Percentiles rank a stretch among this genome's conserved stretches.
Evolutionary conservation across 2,888 invertebrate species (phyloP).

Genomic region (Coecobrya sp.): DNA sequence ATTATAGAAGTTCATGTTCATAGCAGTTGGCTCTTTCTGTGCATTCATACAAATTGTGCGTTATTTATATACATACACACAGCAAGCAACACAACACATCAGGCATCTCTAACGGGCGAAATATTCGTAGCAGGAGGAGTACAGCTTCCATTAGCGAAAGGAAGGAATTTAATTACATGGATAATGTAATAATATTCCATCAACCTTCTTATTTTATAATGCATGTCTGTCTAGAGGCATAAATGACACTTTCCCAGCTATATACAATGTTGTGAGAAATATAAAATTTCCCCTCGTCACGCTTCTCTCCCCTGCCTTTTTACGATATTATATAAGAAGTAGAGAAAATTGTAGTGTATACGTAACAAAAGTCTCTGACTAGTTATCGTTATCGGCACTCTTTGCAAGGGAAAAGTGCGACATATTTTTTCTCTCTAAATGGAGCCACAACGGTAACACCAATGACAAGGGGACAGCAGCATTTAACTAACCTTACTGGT

Average conservation of each 20-base stretch:
- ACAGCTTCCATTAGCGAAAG: constrained; percentile 50
- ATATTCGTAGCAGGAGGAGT: constrained; percentile 12
- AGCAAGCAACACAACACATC: background rate
- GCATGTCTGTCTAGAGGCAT: background rate
- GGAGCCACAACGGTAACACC: no score
- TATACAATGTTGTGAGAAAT: background rate
- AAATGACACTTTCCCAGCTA: constrained; percentile 12
- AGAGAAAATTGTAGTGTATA: no score
- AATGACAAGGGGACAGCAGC: background rate
- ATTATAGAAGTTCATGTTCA: background rate
- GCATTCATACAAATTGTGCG: constrained; percentile 1
- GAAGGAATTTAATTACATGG: constrained; percentile 74
- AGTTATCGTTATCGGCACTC: no score
- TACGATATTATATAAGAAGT: background rate
- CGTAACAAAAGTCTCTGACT: no score
- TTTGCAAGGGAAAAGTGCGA: no score
- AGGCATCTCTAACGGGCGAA: background rate
- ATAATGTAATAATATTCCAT: constrained; percentile 57
- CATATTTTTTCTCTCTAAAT: no score
- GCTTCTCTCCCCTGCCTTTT: background rate
- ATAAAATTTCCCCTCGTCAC: constrained; percentile 41
- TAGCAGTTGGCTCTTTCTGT: no score
- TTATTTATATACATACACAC: background rate
- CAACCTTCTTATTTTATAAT: constrained; percentile 34
- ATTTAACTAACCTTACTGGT: background rate